Evolutionary conservation across 1,140 invertebrate species (phyloP).

Genomic region (Antheraea pernyi): DNA sequence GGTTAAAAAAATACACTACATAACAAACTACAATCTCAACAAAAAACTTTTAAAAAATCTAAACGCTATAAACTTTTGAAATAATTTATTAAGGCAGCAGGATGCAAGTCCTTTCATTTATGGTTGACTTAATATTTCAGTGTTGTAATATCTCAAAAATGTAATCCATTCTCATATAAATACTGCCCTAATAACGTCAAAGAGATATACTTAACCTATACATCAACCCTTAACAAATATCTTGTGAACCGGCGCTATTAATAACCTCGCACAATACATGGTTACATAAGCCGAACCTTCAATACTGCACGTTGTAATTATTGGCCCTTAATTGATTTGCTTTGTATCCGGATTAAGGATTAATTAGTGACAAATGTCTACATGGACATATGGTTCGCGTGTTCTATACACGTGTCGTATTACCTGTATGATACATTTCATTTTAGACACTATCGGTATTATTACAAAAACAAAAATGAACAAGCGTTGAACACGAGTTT

Average conservation of each 20-base stretch:
- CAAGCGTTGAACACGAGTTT: too few relatives aligned
- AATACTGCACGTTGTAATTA: conserved; percentile 48
- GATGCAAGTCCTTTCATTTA: too few relatives aligned
- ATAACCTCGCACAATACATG: not conserved
- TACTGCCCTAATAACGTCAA: not conserved
- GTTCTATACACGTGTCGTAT: not conserved
- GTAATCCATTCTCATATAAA: not conserved
- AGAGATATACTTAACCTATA: not conserved
- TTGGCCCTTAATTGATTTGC: conserved; percentile 68
- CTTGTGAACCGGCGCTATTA: conserved; percentile 6
- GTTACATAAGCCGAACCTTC: conserved; percentile 16
- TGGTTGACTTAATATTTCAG: too few relatives aligned
- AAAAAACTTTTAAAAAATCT: too few relatives aligned
- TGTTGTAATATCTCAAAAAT: not conserved
- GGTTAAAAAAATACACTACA: too few relatives aligned
- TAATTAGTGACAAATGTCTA: conserved; percentile 66
- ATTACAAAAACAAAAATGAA: too few relatives aligned
- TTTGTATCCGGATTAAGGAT: conserved; percentile 70
- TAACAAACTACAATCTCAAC: too few relatives aligned
- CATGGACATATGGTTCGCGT: conserved; percentile 22
- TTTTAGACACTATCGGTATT: too few relatives aligned
- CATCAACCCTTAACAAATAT: conserved; percentile 3
- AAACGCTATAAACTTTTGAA: too few relatives aligned
- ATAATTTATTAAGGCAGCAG: too few relatives aligned
- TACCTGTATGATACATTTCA: not conserved